Conservation (phyloP, 2,113 vertebrate genomes). For the Bufo gargarizans region DNA sequence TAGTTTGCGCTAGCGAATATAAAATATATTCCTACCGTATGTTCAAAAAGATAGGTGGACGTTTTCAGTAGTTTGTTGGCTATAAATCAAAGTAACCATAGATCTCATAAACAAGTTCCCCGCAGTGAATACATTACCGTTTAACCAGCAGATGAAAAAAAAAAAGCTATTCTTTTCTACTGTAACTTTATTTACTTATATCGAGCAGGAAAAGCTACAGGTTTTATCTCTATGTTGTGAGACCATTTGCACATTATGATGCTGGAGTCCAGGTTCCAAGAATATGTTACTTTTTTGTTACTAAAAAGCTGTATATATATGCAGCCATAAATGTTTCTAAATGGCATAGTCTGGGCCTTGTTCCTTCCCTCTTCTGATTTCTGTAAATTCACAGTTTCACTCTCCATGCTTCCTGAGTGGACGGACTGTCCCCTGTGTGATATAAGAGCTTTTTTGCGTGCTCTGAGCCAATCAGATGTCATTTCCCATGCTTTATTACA, state of each 20-base stretch:
- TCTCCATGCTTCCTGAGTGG: not conserved
- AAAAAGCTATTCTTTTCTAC: not conserved
- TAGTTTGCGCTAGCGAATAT: too few relatives aligned
- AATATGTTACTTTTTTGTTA: not conserved
- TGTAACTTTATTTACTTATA: not conserved
- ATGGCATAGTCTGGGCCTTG: not conserved
- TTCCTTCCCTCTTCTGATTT: not conserved
- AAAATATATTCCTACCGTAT: not conserved
- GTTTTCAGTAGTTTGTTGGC: not conserved
- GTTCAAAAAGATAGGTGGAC: not conserved
- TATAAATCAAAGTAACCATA: not conserved
- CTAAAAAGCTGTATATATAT: not conserved
- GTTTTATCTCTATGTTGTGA: not conserved
- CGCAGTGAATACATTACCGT: not conserved
- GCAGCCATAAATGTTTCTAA: not conserved
- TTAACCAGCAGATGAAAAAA: too few relatives aligned
- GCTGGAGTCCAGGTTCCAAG: not conserved
- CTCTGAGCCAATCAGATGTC: not conserved
- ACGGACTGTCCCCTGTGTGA: not conserved
- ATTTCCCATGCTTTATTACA: not conserved
- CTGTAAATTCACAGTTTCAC: not conserved
- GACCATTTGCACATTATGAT: not conserved
- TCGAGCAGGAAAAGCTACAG: not conserved
- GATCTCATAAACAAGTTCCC: not conserved
- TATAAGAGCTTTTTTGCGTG: not conserved